Conservation (phyloP, 1,140 invertebrate species). For the Drosophila micromelanica region DNA sequence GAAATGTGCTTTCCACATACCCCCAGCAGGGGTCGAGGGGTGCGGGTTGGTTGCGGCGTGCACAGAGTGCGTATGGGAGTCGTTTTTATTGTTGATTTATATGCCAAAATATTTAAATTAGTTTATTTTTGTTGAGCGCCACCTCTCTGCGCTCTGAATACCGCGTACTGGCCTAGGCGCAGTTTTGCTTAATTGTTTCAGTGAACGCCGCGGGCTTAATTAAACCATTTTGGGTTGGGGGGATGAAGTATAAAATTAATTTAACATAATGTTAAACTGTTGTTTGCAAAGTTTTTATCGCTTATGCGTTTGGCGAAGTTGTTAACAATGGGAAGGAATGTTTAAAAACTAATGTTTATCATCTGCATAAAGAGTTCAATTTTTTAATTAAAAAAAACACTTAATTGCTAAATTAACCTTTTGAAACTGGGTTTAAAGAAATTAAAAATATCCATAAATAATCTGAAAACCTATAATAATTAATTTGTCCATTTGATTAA, state of each 20-base stretch:
- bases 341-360: neutral
- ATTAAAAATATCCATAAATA: no score
- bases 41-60: neutral
- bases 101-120: conserved; percentile 58
- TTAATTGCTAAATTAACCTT: no score
- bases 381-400: no score
- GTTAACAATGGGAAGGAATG: neutral
- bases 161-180: conserved; percentile 20
- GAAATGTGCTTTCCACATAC: conserved; percentile 8
- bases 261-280: conserved; percentile 22
- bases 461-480: neutral
- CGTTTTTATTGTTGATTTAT: conserved; percentile 45
- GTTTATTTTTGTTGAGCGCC: conserved; percentile 41
- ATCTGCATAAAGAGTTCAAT: no score
- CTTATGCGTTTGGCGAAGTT: neutral
- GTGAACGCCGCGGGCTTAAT: conserved; percentile 16
- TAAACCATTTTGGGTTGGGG: conserved; percentile 15
- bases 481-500: conserved; percentile 5
- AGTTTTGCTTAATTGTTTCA: conserved; percentile 39
- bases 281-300: conserved; percentile 21
- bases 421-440: no score
- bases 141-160: neutral
- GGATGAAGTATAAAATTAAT: conserved; percentile 23
- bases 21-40: neutral
- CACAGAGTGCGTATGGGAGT: conserved; percentile 10